Evolutionary conservation across 2,797 vertebrate species (phyloP).

Genomic region (Pseudocheirus occidentalis): DNA sequence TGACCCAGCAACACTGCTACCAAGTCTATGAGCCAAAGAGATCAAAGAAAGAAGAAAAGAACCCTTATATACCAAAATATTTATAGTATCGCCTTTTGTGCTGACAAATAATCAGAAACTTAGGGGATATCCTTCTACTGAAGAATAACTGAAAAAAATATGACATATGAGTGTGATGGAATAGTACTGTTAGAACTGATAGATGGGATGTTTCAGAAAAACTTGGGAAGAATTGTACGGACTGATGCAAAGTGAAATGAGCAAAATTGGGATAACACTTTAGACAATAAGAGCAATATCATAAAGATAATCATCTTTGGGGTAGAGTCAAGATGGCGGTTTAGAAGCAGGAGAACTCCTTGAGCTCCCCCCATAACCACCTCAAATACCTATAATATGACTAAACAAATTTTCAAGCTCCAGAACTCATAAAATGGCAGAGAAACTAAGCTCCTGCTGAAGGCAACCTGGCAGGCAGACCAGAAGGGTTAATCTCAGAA

Average conservation of each 20-base stretch:
- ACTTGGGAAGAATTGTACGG: not conserved
- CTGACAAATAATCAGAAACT: not conserved
- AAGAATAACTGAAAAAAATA: not conserved
- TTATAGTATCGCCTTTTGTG: not conserved
- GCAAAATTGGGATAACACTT: not conserved
- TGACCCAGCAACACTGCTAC: not conserved
- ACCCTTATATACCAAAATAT: not conserved
- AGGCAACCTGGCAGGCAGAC: too few species aligned
- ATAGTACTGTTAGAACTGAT: slow-evolving; percentile 48
- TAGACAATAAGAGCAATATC: not conserved
- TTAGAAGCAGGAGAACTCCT: too few species aligned
- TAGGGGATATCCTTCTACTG: not conserved
- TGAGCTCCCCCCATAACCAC: too few species aligned
- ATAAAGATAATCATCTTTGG: not conserved
- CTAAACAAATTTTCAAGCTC: too few species aligned
- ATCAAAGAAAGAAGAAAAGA: not conserved
- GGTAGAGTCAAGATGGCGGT: too few species aligned
- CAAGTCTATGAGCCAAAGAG: not conserved
- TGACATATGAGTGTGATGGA: not conserved
- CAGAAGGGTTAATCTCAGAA: too few species aligned
- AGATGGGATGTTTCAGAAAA: slow-evolving; percentile 66
- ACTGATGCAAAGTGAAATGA: not conserved
- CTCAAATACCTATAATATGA: too few species aligned
- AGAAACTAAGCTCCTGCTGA: too few species aligned
- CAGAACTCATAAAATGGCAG: too few species aligned